phyloP scores from a whole-genome alignment of 2,113 vertebrate genomes.

The Clarias gariepinus region DNA sequence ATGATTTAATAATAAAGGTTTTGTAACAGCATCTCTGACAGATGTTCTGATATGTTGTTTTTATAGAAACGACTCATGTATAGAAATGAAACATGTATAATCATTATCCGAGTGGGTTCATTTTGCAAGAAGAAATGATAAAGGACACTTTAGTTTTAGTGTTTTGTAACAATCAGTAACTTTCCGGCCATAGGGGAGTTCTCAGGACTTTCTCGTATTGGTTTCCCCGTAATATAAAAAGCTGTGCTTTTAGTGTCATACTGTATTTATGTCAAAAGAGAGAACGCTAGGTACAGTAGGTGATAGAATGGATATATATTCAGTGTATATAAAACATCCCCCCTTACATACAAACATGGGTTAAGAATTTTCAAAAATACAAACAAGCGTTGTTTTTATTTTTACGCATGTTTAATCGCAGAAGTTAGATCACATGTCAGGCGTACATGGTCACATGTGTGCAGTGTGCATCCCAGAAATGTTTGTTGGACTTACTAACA shows the following conservation, averaged over 20 bases:
- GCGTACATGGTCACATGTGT: too few relatives aligned
- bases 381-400: too few relatives aligned
- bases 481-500: too few relatives aligned
- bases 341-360: too few relatives aligned
- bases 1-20: not conserved
- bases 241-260: not conserved
- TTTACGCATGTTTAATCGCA: too few relatives aligned
- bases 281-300: not conserved
- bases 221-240: not conserved
- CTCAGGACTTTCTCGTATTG: not conserved
- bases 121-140: not conserved
- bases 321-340: too few relatives aligned
- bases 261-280: not conserved
- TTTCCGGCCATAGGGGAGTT: not conserved
- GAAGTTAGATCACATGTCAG: too few relatives aligned
- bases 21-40: not conserved
- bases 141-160: not conserved
- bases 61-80: not conserved
- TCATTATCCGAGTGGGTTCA: not conserved
- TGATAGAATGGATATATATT: not conserved
- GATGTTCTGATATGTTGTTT: not conserved
- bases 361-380: too few relatives aligned
- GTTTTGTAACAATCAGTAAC: not conserved
- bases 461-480: too few relatives aligned
- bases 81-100: not conserved